These are phyloP conservation scores for Phortica magna DNA, from an alignment of 2,888 invertebrate genomes.

Conservation along the genomic window DNA sequence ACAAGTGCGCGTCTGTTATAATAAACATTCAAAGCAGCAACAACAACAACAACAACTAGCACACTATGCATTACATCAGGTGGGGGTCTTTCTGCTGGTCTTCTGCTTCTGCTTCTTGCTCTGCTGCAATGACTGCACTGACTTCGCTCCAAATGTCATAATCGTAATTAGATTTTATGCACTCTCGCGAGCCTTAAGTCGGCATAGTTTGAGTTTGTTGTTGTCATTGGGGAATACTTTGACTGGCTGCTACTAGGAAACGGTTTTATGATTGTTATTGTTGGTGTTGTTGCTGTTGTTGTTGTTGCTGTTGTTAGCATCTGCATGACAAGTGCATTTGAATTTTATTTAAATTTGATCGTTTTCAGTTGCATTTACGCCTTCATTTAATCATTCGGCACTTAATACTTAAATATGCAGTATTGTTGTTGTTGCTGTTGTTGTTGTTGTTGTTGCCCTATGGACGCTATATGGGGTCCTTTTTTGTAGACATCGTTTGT, in stretches of 20 bases:
- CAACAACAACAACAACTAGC: constrained; percentile 15
- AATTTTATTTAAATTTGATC: constrained; percentile 48
- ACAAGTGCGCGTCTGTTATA: constrained; percentile 35
- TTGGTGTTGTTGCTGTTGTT: constrained; percentile 12
- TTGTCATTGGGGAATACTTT: constrained; percentile 37
- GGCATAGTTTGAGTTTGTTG: background rate
- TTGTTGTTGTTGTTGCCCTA: constrained; percentile 34
- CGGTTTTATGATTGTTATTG: background rate
- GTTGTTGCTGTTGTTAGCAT: constrained; percentile 12
- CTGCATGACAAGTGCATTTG: constrained; percentile 51
- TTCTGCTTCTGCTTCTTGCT: background rate
- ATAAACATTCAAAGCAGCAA: constrained; percentile 26
- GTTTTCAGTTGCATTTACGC: constrained; percentile 38
- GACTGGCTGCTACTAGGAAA: constrained; percentile 5
- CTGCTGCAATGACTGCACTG: background rate
- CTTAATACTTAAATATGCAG: constrained; percentile 37
- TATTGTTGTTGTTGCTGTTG: constrained; percentile 13
- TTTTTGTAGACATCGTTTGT: constrained; percentile 13
- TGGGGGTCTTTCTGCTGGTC: constrained; percentile 60
- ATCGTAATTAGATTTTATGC: constrained; percentile 63
- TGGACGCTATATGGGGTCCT: constrained; percentile 63
- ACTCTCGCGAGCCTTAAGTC: constrained; percentile 13
- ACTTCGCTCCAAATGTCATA: constrained; percentile 48
- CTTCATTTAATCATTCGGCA: constrained; percentile 55
- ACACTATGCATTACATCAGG: constrained; percentile 53